These are phyloP conservation scores for Chrysemys picta DNA, from an alignment of 2,113 vertebrate species.

Conservation along the genomic window DNA sequence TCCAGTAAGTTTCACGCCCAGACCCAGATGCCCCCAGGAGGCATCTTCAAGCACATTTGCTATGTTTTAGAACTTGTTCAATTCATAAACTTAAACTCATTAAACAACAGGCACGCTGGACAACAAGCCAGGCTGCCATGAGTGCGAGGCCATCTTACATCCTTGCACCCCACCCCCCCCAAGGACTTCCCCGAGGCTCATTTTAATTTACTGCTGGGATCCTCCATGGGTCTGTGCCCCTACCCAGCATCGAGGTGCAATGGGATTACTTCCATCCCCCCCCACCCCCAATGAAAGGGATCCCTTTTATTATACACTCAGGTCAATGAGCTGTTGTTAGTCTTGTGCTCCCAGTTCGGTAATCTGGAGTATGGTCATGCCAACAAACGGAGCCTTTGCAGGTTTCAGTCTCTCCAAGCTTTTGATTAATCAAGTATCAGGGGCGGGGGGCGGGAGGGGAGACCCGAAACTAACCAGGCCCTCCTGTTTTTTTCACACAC, in stretches of 20 bases:
- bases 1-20: neutral
- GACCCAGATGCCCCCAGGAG: neutral
- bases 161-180: neutral
- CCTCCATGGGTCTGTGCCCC: neutral
- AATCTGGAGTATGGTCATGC: neutral
- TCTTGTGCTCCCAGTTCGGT: neutral
- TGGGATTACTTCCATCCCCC: neutral
- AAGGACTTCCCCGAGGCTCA: neutral
- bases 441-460: neutral
- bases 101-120: neutral
- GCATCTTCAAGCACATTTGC: neutral
- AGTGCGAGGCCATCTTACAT: conserved; percentile 61
- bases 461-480: neutral
- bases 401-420: neutral
- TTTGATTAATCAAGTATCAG: conserved; percentile 21
- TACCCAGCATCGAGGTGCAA: neutral
- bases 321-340: rapidly evolving
- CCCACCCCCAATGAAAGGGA: neutral
- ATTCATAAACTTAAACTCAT: conserved; percentile 25
- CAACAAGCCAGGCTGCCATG: conserved; percentile 23
- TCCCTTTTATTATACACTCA: neutral
- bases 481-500: neutral
- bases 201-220: neutral
- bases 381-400: rapidly evolving
- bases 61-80: conserved; percentile 5